Base-by-base conservation (phyloP, 2,113 vertebrate species). In the Smithornis capensis region DNA sequence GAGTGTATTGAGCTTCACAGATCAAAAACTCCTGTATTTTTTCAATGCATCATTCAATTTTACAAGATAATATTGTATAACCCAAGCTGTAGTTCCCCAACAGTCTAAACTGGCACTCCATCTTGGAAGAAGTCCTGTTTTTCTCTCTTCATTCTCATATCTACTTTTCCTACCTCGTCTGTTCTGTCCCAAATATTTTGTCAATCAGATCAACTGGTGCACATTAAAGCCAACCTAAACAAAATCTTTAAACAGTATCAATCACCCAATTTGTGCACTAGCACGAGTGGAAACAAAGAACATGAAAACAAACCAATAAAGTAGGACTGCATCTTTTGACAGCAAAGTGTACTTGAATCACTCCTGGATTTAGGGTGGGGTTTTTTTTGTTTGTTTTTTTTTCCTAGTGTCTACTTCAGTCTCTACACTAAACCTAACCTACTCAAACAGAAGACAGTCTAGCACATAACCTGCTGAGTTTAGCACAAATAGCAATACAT, bases 1-100 rank as follows among this genome's bases (percentile, higher is more conserved):
- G 42, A 79, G 19, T 0, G 2, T 19, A 28, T 1, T 37, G 55
- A 24, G 25, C 29, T 12, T 6, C 21, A 53, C 1, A 4, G 62
- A 31, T 89, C 62, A 71, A 67, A 2, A 85, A 28, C 38, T 21
- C 33, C n/a, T 53, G 3, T 31, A 27, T 25, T 83, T 83, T 45
- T 81, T 35, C n/a, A 60, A 59, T 69, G 35, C 12, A 23, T 45
- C n/a, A 47, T 12, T 70, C 25, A 28, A 23, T 42, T 50, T 76
- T 63, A 80, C 7, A 55, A 59, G 29, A 16, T 18, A 42, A 7
- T 14, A 17, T 21, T 76, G 29, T 29, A 50, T 35, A 80, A 89
- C 15, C 27, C n/a, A 37, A 19, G 16, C 5, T 68, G 35, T 19
- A 77, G 42, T 63, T 90, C 55, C 22, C 19, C 55, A 77, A 57